Percentiles rank a stretch among this genome's conserved stretches.
Evolutionary conservation across 2,797 vertebrate genomes (phyloP).

Genomic region (Apogon hyalosoma): DNA sequence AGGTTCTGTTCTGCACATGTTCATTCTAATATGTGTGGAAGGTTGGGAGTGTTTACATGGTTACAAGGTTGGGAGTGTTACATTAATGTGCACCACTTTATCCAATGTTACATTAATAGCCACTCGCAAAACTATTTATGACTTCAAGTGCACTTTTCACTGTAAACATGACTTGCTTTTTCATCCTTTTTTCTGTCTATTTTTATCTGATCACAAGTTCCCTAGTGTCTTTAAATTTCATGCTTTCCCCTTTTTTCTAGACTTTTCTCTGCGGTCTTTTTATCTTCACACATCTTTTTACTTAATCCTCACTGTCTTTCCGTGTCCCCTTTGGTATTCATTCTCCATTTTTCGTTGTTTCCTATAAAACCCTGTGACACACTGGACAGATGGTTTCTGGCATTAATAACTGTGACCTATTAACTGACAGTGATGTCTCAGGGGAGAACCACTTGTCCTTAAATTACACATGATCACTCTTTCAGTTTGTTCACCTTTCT

Average conservation of each 20-base stretch:
- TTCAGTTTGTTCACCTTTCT: constrained; percentile 28
- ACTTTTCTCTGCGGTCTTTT: constrained; percentile 26
- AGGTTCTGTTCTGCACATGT: no score
- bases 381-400: constrained; percentile 12
- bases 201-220: constrained; percentile 56
- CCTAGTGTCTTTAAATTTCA: constrained; percentile 34
- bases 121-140: constrained; percentile 30
- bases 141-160: constrained; percentile 45
- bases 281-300: constrained; percentile 31
- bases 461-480: constrained; percentile 67
- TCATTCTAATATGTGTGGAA: no score
- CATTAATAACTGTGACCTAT: constrained; percentile 72
- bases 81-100: constrained; percentile 6
- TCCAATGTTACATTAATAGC: constrained; percentile 24
- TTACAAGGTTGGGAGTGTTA: no score
- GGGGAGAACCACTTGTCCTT: constrained; percentile 65
- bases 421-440: constrained; percentile 62
- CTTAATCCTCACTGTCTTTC: constrained; percentile 29
- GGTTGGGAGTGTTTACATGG: no score
- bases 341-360: constrained; percentile 29
- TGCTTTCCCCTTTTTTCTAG: constrained; percentile 24
- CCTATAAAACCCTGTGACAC: constrained; percentile 31
- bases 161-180: constrained; percentile 32
- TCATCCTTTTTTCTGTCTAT: no score
- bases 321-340: constrained; percentile 29